Evolutionary conservation across 2,888 invertebrate species (phyloP), one percentile per base, ranked within the genome.

Genomic region (Andrena haemorrhoa): DNA sequence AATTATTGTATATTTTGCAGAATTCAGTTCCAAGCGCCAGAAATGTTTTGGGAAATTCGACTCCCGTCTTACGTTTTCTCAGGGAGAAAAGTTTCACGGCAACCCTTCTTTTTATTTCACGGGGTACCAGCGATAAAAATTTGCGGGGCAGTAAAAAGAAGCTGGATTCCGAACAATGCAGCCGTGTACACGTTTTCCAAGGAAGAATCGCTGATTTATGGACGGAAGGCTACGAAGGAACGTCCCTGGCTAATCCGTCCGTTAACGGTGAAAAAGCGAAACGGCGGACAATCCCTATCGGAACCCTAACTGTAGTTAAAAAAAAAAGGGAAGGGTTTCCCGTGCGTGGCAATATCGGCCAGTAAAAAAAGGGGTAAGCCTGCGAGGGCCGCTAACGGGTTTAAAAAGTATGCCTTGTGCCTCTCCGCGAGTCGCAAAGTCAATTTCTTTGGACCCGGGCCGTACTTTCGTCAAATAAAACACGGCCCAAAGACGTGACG

Each of bases 361-460:
- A 58, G 61, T 71, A 53, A 78, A 75, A 49, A 72, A 56, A 47
- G 51, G 56, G 70, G 53, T 73, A 47, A 68, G 60, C 33, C 53
- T 2, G 26, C n/a, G 33, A n/a, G 66, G 56, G 31, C 53, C 72
- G 74, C 70, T 89, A 90, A 89, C 88, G 89, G 88, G 75, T 89
- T 91, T 86, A 88, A 88, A 89, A 89, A 88, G 75, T 10, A 29
- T 23, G 6, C 31, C 6, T 12, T 4, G 33, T 2, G 10, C 29
- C 58, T n/a, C 29, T 33, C 10, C 31, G 41, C 41, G 26, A 74
- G 65, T 83, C 58, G 69, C 63, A 63, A 85, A 85, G 86, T 83
- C 77, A 83, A 70, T 79, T 87, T 81, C 71, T 74, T 79, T 70
- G 26, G 47, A 8, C 53, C 10, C 33, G 23, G 41, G 5, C 75